Conservation (phyloP, 2,888 invertebrate genomes). For the Morpho helenor region DNA sequence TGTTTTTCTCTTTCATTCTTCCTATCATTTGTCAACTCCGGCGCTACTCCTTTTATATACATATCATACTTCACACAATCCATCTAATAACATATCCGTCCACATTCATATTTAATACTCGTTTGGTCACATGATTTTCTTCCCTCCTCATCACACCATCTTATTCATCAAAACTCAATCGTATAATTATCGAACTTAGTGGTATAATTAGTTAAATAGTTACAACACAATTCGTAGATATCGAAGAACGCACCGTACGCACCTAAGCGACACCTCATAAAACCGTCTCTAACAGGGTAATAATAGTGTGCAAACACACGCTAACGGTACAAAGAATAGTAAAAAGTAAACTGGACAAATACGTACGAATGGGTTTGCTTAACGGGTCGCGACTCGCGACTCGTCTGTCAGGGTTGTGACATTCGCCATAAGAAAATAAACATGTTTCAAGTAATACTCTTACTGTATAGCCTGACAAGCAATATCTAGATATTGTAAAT, state of each 20-base stretch:
- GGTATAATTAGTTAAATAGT: too few species aligned
- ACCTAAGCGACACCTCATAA: constrained; percentile 25
- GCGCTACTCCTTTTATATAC: too few species aligned
- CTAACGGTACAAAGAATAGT: constrained; percentile 69
- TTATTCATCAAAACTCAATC: neutral
- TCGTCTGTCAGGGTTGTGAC: constrained; percentile 19
- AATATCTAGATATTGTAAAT: too few species aligned
- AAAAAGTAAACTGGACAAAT: constrained; percentile 77
- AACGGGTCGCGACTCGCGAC: constrained; percentile 46
- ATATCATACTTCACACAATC: too few species aligned
- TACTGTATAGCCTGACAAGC: too few species aligned
- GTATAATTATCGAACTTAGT: neutral
- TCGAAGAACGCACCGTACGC: constrained; percentile 4
- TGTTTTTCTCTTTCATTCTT: too few species aligned
- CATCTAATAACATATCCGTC: too few species aligned
- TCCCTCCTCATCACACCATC: neutral
- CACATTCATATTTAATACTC: too few species aligned
- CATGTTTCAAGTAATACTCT: neutral
- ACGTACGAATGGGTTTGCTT: constrained; percentile 69
- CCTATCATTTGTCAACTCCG: too few species aligned
- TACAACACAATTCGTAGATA: constrained; percentile 4
- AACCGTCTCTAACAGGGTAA: constrained; percentile 48
- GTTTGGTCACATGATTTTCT: too few species aligned
- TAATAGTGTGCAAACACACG: constrained; percentile 64
- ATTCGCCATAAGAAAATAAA: constrained; percentile 29